Conservation (phyloP, 1,140 invertebrate species). For the Pantala flavescens region DNA sequence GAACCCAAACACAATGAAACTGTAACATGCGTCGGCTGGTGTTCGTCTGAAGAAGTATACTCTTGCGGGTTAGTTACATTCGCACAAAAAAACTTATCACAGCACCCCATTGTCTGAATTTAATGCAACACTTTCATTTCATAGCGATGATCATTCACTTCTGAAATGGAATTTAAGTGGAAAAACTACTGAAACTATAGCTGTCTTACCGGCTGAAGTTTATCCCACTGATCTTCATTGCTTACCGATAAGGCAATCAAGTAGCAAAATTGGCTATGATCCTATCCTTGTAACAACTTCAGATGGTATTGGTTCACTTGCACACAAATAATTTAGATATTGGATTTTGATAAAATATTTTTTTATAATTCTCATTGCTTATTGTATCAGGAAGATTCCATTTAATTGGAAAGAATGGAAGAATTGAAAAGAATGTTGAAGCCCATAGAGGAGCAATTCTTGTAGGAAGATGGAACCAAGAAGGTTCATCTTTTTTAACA, state of each 20-base stretch:
- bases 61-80: constrained; percentile 59
- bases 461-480: constrained; percentile 78
- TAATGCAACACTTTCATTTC: constrained; percentile 24
- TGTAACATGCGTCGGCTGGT: constrained; percentile 84
- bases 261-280: constrained; percentile 62
- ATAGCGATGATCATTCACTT: constrained; percentile 82
- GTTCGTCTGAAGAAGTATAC: constrained; percentile 81
- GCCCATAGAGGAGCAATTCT: constrained; percentile 89
- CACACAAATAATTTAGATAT: constrained; percentile 13
- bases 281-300: constrained; percentile 76
- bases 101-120: constrained; percentile 11
- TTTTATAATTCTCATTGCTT: too few relatives aligned
- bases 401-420: constrained; percentile 75
- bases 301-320: constrained; percentile 76
- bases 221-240: constrained; percentile 83
- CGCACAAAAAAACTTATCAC: constrained; percentile 14
- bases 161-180: constrained; percentile 77
- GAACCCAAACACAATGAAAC: constrained; percentile 60
- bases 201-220: constrained; percentile 69
- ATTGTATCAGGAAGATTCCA: constrained; percentile 63
- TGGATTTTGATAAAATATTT: constrained; percentile 9
- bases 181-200: constrained; percentile 62
- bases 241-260: constrained; percentile 48
- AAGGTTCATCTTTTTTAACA: constrained; percentile 83
- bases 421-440: constrained; percentile 84